Evolutionary conservation across 2,888 invertebrate species (phyloP).

Genomic region (Myathropa florea): DNA sequence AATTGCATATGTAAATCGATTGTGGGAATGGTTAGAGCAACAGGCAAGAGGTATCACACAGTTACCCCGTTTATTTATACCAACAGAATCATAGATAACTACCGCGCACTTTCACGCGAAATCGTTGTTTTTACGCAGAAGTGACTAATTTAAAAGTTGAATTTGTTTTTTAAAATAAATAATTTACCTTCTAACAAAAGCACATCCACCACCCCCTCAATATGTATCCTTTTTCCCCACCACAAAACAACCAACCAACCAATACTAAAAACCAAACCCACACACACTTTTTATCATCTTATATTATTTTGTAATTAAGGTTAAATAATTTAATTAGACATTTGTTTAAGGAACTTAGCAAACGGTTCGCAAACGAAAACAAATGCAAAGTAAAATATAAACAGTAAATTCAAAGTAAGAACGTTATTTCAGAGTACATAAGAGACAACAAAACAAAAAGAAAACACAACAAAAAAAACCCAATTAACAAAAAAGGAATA

Average conservation of each 20-base stretch:
- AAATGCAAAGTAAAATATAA: constrained; percentile 8
- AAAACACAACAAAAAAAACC: not conserved
- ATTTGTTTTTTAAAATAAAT: constrained; percentile 27
- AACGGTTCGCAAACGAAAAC: constrained; percentile 25
- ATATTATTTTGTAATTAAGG: constrained; percentile 69
- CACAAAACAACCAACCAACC: not conserved
- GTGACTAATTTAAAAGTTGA: constrained; percentile 41
- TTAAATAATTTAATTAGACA: constrained; percentile 41
- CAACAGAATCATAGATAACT: constrained; percentile 1
- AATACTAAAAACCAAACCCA: not conserved
- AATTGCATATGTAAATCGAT: constrained; percentile 12
- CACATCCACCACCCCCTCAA: not conserved
- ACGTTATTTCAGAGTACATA: constrained; percentile 54
- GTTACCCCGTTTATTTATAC: constrained; percentile 23
- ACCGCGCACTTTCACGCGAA: constrained; percentile 26
- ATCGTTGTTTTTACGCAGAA: constrained; percentile 46
- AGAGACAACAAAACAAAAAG: constrained; percentile 30
- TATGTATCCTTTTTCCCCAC: not conserved
- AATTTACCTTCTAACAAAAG: constrained; percentile 10
- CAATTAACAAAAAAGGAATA: constrained; percentile 34
- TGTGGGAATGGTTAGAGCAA: not conserved
- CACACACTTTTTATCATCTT: constrained; percentile 44
- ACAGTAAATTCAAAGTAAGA: constrained; percentile 39
- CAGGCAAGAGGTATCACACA: constrained; percentile 19
- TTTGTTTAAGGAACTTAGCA: constrained; percentile 52